Conservation (phyloP, 2,113 vertebrate species). For the Pardalotus punctatus region DNA sequence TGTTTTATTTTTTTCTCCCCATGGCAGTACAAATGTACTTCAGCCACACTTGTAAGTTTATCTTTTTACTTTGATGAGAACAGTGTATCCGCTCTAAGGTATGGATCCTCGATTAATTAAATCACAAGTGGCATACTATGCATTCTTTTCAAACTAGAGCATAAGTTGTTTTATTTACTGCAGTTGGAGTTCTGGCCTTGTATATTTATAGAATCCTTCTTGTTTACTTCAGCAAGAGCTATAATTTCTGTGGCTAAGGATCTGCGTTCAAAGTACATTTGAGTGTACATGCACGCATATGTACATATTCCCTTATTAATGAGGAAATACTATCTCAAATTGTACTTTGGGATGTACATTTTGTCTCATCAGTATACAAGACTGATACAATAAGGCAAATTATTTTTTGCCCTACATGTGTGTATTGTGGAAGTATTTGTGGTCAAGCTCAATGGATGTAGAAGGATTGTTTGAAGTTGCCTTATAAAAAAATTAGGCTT, state of each 20-base stretch:
- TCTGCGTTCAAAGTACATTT: neutral
- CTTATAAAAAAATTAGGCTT: neutral
- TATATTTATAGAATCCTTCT: neutral
- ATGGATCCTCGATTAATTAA: neutral
- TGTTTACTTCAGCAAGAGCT: neutral
- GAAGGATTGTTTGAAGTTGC: neutral
- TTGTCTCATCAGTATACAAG: neutral
- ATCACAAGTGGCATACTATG: neutral
- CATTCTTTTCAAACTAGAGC: neutral
- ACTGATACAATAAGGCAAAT: neutral
- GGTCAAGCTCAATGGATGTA: neutral
- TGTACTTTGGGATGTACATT: neutral
- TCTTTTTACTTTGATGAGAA: neutral
- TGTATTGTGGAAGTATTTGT: neutral
- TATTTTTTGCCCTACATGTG: neutral
- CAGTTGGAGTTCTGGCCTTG: neutral
- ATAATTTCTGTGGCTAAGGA: neutral
- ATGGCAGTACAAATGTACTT: neutral
- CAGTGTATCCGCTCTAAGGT: neutral
- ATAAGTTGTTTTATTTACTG: neutral
- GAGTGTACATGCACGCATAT: neutral
- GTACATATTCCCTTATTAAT: neutral
- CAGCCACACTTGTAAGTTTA: neutral
- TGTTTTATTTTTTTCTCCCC: accelerated
- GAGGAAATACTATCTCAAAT: neutral